phyloP scores from a whole-genome alignment of 2,888 invertebrate species.

The Operophtera brumata region DNA sequence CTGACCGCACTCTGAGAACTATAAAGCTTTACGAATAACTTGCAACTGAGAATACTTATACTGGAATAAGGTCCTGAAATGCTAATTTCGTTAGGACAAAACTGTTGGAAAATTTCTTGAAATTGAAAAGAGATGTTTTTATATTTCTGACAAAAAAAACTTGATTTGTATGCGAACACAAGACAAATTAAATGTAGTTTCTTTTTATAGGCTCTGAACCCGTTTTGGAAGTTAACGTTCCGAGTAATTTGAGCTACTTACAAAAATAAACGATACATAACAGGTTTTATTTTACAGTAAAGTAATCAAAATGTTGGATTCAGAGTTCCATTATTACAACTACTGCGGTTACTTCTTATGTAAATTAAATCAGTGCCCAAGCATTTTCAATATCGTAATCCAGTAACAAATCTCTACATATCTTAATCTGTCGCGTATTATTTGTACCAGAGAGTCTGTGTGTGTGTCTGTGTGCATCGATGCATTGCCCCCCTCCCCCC shows the following conservation, averaged over 20 bases:
- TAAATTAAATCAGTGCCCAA: conserved; percentile 9
- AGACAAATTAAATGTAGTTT: no score
- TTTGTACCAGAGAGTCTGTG: conserved; percentile 47
- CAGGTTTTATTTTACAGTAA: neutral
- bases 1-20: conserved; percentile 10
- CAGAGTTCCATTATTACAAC: no score
- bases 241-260: neutral
- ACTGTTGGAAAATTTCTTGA: neutral
- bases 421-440: conserved; percentile 38
- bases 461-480: conserved; percentile 52
- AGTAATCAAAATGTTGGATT: neutral
- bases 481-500: conserved; percentile 53
- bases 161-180: neutral
- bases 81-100: neutral
- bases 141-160: no score
- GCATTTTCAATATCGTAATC: conserved; percentile 24
- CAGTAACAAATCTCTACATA: conserved; percentile 39
- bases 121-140: no score
- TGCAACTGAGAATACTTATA: conserved; percentile 11
- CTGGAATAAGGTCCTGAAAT: neutral
- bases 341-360: neutral
- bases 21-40: conserved; percentile 5
- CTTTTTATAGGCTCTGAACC: neutral
- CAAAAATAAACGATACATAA: neutral
- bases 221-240: neutral